Conservation (phyloP, 2,797 vertebrate genomes). For the Karalla daura region DNA sequence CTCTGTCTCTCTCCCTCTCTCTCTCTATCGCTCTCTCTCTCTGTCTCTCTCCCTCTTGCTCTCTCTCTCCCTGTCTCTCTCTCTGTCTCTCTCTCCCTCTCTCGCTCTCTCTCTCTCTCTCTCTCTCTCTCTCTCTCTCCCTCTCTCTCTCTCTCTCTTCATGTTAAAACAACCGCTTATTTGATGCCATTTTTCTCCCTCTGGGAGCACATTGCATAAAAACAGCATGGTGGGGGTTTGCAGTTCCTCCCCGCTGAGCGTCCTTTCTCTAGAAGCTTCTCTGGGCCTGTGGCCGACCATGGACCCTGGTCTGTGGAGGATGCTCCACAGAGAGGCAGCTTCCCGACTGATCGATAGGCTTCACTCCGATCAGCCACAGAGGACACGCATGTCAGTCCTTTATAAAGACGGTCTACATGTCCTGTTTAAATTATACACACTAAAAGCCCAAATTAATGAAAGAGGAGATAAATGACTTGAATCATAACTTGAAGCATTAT, state of each 20-base stretch:
- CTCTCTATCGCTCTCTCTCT: too few species aligned
- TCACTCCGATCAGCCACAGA: not conserved
- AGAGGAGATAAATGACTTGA: not conserved
- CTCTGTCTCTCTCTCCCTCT: too few species aligned
- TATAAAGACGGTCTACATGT: not conserved
- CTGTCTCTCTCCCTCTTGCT: too few species aligned
- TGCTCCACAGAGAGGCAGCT: conserved; percentile 25
- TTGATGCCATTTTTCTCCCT: not conserved
- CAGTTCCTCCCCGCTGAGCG: not conserved
- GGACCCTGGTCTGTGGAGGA: conserved; percentile 25
- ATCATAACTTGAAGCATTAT: too few species aligned
- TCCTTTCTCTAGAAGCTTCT: conserved; percentile 11
- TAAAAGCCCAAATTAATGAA: not conserved
- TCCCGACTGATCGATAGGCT: conserved; percentile 30
- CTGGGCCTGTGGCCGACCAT: conserved; percentile 12
- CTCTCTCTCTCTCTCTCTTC: too few species aligned
- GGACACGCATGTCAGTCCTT: not conserved
- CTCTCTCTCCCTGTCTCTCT: too few species aligned
- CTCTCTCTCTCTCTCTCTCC: too few species aligned
- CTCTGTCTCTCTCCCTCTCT: too few species aligned
- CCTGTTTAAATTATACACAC: not conserved
- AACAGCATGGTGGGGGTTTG: conserved; percentile 4
- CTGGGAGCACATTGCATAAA: not conserved
- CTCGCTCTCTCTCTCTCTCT: too few species aligned
- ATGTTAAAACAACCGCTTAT: not conserved